A percentile compares a stretch with the other conserved stretches of the same genome.
These are phyloP conservation scores for Enoplolaimus lenunculus DNA, from an alignment of 2,888 invertebrate genomes.

Conservation along the genomic window DNA sequence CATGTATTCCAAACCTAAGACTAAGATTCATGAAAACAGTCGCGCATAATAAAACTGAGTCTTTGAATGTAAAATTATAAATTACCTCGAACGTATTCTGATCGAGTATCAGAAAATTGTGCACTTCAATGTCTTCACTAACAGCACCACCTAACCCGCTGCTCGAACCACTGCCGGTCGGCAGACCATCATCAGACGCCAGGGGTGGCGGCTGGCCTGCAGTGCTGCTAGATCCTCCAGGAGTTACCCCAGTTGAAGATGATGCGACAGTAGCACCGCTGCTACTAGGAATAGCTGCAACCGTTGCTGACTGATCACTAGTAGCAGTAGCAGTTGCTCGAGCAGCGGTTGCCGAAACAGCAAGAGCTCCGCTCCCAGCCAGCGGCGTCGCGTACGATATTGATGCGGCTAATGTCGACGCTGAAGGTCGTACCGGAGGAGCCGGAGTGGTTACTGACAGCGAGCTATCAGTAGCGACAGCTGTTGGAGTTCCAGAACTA, in stretches of 20 bases:
- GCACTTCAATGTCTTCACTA: conserved; percentile 54
- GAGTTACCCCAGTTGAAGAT: neutral
- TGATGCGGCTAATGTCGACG: conserved; percentile 61
- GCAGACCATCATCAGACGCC: neutral
- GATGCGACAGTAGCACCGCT: too few species aligned
- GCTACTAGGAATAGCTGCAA: neutral
- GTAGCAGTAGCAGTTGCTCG: conserved; percentile 43
- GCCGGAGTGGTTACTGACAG: too few species aligned
- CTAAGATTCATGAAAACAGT: too few species aligned
- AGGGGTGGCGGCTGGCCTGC: neutral
- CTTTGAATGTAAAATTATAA: too few species aligned
- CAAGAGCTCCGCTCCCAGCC: conserved; percentile 39
- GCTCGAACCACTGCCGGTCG: neutral
- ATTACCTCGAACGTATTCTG: conserved; percentile 85
- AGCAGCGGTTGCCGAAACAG: conserved; percentile 28
- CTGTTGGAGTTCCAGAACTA: neutral
- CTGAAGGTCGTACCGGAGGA: conserved; percentile 53
- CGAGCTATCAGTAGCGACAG: too few species aligned
- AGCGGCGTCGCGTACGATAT: conserved; percentile 49
- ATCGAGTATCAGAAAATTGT: conserved; percentile 70
- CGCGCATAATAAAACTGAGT: too few species aligned
- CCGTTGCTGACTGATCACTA: conserved; percentile 27
- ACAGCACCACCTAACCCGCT: conserved; percentile 17
- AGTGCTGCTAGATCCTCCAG: neutral
- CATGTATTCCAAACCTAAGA: too few species aligned